Conservation (phyloP, 2,888 invertebrate species). For the Adela reaumurella region DNA sequence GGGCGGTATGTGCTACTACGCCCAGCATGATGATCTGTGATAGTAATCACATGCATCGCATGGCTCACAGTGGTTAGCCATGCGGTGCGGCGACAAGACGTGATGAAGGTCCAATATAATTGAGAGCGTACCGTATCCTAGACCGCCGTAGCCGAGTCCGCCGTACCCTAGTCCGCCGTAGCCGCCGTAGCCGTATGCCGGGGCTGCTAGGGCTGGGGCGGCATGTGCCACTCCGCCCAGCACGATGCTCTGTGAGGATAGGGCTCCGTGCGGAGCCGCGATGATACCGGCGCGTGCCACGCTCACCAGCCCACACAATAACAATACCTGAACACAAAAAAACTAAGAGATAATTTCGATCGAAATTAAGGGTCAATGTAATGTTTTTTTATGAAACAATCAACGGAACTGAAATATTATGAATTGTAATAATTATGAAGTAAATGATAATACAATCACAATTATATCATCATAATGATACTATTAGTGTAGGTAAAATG, state of each 20-base stretch:
- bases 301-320: constrained; percentile 31
- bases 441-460: too few relatives aligned
- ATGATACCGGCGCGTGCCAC: constrained; percentile 49
- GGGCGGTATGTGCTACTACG: constrained; percentile 21
- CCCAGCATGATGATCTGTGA: constrained; percentile 42
- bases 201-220: constrained; percentile 17
- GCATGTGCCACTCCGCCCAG: constrained; percentile 30
- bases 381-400: too few relatives aligned
- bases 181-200: constrained; percentile 8
- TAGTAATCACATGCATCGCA: too few relatives aligned
- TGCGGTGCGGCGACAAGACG: too few relatives aligned
- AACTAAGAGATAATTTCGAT: too few relatives aligned
- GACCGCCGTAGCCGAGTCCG: constrained; percentile 25
- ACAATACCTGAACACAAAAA: constrained; percentile 21
- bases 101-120: too few relatives aligned
- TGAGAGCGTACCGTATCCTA: constrained; percentile 20
- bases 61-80: too few relatives aligned
- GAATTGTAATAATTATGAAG: too few relatives aligned
- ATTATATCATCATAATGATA: too few relatives aligned
- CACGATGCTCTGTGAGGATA: constrained; percentile 41
- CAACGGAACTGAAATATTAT: too few relatives aligned
- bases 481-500: too few relatives aligned
- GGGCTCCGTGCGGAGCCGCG: constrained; percentile 35
- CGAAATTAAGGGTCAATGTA: too few relatives aligned
- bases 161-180: constrained; percentile 17